Conservation (phyloP, 2,113 vertebrate species). For the Leiothrix lutea region DNA sequence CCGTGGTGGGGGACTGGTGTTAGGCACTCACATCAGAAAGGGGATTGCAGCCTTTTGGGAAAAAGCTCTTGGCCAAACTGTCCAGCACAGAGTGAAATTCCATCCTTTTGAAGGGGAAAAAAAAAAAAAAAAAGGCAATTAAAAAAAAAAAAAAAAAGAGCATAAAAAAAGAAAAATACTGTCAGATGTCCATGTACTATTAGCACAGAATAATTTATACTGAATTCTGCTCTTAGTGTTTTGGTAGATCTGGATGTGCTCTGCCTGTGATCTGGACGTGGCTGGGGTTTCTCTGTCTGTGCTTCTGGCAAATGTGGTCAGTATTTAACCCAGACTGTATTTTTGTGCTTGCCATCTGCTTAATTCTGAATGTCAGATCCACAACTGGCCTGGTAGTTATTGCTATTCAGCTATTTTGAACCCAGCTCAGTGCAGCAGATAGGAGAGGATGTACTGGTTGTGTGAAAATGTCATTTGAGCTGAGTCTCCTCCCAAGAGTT, state of each 20-base stretch:
- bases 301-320: constrained; percentile 63
- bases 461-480: constrained; percentile 21
- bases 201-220: constrained; percentile 43
- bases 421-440: not conserved
- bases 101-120: not conserved
- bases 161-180: constrained; percentile 53
- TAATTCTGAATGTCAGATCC: constrained; percentile 64
- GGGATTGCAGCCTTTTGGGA: constrained; percentile 49
- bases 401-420: constrained; percentile 50
- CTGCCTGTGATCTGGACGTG: constrained; percentile 48
- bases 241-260: constrained; percentile 45
- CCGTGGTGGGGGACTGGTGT: constrained; percentile 12
- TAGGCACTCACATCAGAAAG: constrained; percentile 54
- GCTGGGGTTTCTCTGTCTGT: constrained; percentile 48
- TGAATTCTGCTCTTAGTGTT: constrained; percentile 15
- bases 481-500: not conserved
- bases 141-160: not conserved
- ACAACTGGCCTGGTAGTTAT: constrained; percentile 54
- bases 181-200: constrained; percentile 52
- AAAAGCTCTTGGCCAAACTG: constrained; percentile 24
- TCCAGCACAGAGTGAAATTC: not conserved
- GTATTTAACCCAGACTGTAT: constrained; percentile 65
- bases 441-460: constrained; percentile 1
- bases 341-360: constrained; percentile 65
- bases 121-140: not conserved